Evolutionary conservation across 2,113 vertebrate species (phyloP).

Genomic region (Centropus unirufus): DNA sequence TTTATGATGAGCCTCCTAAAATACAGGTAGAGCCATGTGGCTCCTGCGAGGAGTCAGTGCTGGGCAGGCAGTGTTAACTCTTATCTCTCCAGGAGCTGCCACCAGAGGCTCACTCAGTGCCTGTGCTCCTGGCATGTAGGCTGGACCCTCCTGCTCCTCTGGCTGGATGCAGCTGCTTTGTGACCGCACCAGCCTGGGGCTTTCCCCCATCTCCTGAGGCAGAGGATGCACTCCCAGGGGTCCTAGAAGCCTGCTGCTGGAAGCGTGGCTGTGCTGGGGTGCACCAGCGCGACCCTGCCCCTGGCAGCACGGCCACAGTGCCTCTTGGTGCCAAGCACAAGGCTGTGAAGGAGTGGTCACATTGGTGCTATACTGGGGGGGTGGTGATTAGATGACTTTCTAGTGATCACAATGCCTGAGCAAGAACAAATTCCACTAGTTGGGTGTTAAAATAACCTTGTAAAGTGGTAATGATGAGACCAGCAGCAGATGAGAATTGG

Average conservation of each 20-base stretch:
- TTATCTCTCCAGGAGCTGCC: neutral
- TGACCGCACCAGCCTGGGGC: neutral
- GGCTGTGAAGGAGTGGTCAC: neutral
- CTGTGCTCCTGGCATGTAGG: rapidly evolving
- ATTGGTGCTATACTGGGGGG: neutral
- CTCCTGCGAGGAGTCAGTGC: neutral
- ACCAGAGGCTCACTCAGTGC: neutral
- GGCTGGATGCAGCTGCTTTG: rapidly evolving
- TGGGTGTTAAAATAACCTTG: neutral
- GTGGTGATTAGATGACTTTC: neutral
- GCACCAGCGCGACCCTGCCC: neutral
- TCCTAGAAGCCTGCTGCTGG: neutral
- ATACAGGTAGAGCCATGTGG: neutral
- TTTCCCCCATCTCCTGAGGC: neutral
- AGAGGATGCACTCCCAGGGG: neutral
- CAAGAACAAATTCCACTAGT: neutral
- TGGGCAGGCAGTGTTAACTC: neutral
- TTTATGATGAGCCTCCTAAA: neutral
- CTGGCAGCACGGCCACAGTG: neutral
- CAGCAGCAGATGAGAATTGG: neutral
- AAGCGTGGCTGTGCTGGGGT: neutral
- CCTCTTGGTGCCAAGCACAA: neutral
- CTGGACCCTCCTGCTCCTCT: neutral
- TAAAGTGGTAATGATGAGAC: rapidly evolving
- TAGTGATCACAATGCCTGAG: neutral